These are phyloP conservation scores for Hormiphora californensis DNA, from an alignment of 37 sponge, comb jelly and placozoan species.

Conservation along the genomic window DNA sequence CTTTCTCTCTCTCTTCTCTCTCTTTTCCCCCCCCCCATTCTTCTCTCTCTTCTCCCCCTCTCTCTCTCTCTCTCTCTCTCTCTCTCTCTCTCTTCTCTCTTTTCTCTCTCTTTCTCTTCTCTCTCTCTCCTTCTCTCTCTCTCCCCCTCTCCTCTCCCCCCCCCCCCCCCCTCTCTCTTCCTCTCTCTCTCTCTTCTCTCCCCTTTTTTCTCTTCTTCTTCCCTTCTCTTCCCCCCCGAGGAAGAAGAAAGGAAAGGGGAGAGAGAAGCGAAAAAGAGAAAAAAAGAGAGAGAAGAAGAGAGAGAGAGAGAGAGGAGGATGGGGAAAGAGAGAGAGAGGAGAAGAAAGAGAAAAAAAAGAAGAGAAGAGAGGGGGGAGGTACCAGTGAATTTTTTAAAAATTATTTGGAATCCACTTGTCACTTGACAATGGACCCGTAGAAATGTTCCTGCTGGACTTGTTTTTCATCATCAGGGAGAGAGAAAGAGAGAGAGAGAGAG, in stretches of 20 bases:
- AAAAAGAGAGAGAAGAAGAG: not conserved
- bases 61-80: not conserved
- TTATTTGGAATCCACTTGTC: too few relatives aligned
- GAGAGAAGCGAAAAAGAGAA: slow-evolving; percentile 30
- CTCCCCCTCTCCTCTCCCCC: not conserved
- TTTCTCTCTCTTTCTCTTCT: not conserved
- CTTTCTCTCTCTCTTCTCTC: too few relatives aligned
- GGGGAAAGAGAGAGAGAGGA: not conserved
- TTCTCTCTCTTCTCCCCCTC: not conserved
- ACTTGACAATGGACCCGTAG: too few relatives aligned
- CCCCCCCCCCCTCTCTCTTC: not conserved
- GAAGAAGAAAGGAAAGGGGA: too few relatives aligned
- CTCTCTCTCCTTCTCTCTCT: not conserved
- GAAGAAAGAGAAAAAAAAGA: not conserved
- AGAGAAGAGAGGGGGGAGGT: too few relatives aligned
- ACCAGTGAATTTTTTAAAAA: too few relatives aligned
- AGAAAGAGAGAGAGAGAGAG: too few relatives aligned
- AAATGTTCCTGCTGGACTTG: too few relatives aligned
- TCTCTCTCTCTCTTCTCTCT: not conserved
- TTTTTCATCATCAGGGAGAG: too few relatives aligned
- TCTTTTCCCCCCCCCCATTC: too few relatives aligned
- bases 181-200: not conserved
- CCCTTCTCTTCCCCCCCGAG: not conserved
- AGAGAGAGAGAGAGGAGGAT: not conserved
- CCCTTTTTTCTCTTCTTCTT: not conserved